phyloP scores from a whole-genome alignment of 1,140 invertebrate species.

The Euura saliciscinereae region DNA sequence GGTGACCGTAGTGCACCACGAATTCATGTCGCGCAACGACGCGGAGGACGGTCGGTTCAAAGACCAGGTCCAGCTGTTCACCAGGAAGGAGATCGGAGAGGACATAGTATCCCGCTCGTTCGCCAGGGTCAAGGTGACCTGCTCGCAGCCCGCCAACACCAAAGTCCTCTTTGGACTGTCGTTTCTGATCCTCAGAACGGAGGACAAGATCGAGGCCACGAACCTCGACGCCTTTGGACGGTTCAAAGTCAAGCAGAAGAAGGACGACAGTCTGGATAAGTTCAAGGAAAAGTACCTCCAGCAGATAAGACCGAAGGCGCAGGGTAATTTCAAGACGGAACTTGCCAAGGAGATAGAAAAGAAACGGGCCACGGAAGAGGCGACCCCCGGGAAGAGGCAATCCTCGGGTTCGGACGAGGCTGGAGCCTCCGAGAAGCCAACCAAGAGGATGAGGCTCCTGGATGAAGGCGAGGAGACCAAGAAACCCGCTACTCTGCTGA shows the following conservation, averaged over 20 bases:
- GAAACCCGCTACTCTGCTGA: conserved; percentile 18
- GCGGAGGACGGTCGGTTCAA: conserved; percentile 48
- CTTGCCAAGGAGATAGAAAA: conserved; percentile 42
- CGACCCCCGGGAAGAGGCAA: conserved; percentile 32
- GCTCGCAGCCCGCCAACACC: conserved; percentile 54
- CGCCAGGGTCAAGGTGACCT: conserved; percentile 51
- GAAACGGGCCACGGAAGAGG: conserved; percentile 15
- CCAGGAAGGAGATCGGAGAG: conserved; percentile 51
- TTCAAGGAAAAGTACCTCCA: conserved; percentile 49
- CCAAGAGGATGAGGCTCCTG: neutral
- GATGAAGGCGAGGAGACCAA: conserved; percentile 2
- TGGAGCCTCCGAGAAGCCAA: conserved; percentile 6
- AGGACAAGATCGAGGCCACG: conserved; percentile 42
- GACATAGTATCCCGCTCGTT: conserved; percentile 49
- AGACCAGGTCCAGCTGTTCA: conserved; percentile 55
- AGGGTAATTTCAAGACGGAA: conserved; percentile 39
- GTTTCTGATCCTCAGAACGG: conserved; percentile 48
- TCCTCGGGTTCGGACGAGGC: conserved; percentile 2
- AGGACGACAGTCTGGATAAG: conserved; percentile 28
- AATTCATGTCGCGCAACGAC: conserved; percentile 53
- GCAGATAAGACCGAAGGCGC: conserved; percentile 31
- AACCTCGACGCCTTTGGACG: conserved; percentile 51
- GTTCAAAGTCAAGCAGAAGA: conserved; percentile 48
- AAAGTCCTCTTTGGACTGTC: conserved; percentile 50
- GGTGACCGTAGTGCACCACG: conserved; percentile 49